Evolutionary conservation across 2,113 vertebrate species (phyloP), one percentile per base, ranked within the genome.

Genomic region (Myodes glareolus): DNA sequence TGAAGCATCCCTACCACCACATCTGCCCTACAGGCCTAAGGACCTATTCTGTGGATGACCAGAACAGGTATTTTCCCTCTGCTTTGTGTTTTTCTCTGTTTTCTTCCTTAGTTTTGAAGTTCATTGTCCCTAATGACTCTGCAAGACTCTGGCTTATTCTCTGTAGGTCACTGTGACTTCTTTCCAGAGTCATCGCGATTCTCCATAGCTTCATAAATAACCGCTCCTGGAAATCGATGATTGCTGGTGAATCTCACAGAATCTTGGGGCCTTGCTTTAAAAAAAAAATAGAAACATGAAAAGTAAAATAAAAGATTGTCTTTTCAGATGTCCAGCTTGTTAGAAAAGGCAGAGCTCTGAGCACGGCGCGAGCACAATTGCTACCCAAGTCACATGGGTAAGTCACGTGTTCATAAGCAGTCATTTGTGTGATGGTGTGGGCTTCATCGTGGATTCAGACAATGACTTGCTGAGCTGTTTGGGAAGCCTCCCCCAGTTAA

Each of bases 401-500:
- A 94, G 90, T 27, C 17, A 33, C 68, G 65, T 81, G 85, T 96
- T 97, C 94, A 89, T 93, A 84, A 93, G 93, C 92, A 94, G 94
- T 93, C 91, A 70, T 96, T 96, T 97, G 82, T 94, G 89, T 88
- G 92, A 65, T 88, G 92, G 67, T 97, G 85, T 92, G 89, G 89
- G 95, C 76, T 92, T 96, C 78, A 94, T 95, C 94, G 90, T 63
- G 96, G 92, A 95, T 95, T 96, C 95, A 95, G 94, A 78, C 77
- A 82, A 73, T 86, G 88, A 68, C 87, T 92, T 0, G 13, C 96
- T 95, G 95, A 58, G 96, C 55, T 94, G 36, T 92, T 97, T 91
- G 70, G 42, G 82, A 94, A 96, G 95, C 94, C 80, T 13, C 58
- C 70, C 78, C 68, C 95, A 92, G 68, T 95, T 96, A 97, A 94